These are phyloP conservation scores for Pardosa pseudoannulata DNA, from an alignment of 2,888 invertebrate genomes.

Conservation along the genomic window DNA sequence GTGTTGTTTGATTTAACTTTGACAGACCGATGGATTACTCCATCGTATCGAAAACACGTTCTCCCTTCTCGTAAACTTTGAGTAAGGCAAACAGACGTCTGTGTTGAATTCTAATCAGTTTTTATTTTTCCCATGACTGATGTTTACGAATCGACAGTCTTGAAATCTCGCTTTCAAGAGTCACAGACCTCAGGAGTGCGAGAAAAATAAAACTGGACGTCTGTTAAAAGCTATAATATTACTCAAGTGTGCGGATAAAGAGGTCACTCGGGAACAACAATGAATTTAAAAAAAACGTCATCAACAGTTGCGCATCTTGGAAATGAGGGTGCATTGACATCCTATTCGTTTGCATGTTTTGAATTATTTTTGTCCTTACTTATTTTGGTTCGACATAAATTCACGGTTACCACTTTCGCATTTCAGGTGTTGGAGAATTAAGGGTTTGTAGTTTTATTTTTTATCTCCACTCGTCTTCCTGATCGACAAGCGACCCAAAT, in stretches of 20 bases:
- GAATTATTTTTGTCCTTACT: neutral
- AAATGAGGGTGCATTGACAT: slow-evolving; percentile 11
- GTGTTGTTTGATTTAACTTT: too few relatives aligned
- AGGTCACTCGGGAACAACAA: too few relatives aligned
- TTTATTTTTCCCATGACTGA: too few relatives aligned
- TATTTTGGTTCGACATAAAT: neutral
- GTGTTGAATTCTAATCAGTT: too few relatives aligned
- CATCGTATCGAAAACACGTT: too few relatives aligned
- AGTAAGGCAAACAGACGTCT: too few relatives aligned
- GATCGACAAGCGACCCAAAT: neutral
- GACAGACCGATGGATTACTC: too few relatives aligned
- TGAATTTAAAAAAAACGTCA: neutral
- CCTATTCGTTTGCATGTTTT: neutral
- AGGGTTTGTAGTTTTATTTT: too few relatives aligned
- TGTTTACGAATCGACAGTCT: neutral
- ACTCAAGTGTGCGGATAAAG: too few relatives aligned
- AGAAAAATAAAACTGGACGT: neutral
- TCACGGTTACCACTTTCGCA: neutral
- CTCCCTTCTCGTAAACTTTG: too few relatives aligned
- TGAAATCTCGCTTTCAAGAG: neutral
- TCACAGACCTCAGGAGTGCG: slow-evolving; percentile 5
- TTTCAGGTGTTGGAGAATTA: too few relatives aligned
- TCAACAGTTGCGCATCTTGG: neutral
- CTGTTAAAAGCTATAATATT: neutral
- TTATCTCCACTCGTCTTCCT: neutral